phyloP scores from a whole-genome alignment of 2,797 vertebrate species.

The Galagoides demidoff region DNA sequence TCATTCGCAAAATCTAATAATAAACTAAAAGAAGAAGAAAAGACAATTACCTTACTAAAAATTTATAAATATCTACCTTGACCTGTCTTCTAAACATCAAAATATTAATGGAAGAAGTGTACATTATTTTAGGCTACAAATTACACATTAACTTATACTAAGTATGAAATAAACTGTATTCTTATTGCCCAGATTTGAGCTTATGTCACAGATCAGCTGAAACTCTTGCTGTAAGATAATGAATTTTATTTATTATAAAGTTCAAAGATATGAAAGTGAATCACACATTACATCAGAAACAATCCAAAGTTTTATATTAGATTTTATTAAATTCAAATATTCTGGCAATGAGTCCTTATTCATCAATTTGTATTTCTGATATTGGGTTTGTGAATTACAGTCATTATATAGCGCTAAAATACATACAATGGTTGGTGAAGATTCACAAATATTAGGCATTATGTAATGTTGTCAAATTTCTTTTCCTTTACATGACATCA shows the following conservation, averaged over 20 bases:
- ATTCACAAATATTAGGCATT: neutral
- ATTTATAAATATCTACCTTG: neutral
- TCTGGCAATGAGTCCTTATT: neutral
- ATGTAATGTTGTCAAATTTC: neutral
- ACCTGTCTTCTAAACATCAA: neutral
- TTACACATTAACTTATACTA: neutral
- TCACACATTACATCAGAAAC: slow-evolving; percentile 1
- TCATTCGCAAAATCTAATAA: slow-evolving; percentile 14
- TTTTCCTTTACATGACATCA: neutral
- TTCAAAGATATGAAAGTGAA: slow-evolving; percentile 28
- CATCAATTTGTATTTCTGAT: neutral
- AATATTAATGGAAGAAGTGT: slow-evolving; percentile 5
- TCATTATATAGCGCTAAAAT: neutral
- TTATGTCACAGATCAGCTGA: neutral
- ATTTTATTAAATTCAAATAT: slow-evolving; percentile 3
- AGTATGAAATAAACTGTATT: neutral
- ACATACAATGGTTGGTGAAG: neutral
- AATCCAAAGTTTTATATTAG: neutral
- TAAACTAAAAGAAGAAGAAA: neutral
- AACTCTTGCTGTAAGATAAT: slow-evolving; percentile 32
- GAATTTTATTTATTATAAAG: slow-evolving; percentile 6
- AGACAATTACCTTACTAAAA: neutral
- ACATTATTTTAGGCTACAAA: neutral
- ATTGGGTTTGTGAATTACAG: neutral
- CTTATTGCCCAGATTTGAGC: neutral